Evolutionary conservation across 1,140 invertebrate species (phyloP).

Genomic region (Drosophila bipectinata): DNA sequence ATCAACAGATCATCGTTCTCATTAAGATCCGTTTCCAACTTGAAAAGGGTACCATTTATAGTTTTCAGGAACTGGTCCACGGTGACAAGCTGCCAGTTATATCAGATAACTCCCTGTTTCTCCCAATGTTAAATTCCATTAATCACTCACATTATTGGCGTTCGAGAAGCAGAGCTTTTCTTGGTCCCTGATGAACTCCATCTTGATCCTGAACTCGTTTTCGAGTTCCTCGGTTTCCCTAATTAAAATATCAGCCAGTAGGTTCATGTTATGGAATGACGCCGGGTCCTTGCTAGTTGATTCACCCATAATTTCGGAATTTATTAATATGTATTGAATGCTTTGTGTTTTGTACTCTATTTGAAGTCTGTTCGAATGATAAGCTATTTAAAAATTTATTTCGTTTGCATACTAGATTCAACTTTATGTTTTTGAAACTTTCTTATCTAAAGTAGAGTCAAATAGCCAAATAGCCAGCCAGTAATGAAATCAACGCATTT

Average conservation of each 20-base stretch:
- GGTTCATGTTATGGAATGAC: conserved; percentile 46
- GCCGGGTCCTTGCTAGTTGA: conserved; percentile 18
- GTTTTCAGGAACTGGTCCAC: conserved; percentile 19
- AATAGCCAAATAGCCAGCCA: no score
- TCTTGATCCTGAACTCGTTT: conserved; percentile 43
- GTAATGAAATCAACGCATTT: neutral
- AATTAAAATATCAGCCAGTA: conserved; percentile 41
- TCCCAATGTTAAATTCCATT: neutral
- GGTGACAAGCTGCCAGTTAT: conserved; percentile 1
- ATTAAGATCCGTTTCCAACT: conserved; percentile 44
- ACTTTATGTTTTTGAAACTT: no score
- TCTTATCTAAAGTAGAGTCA: no score
- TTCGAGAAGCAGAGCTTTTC: conserved; percentile 37
- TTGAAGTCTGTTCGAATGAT: neutral
- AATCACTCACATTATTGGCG: conserved; percentile 24
- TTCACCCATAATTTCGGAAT: conserved; percentile 31
- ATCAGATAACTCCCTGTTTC: neutral
- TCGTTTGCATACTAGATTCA: neutral
- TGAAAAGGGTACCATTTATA: conserved; percentile 15
- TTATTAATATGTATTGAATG: neutral
- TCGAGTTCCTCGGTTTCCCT: conserved; percentile 28
- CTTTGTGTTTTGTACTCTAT: neutral
- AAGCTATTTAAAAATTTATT: neutral
- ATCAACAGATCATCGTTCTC: conserved; percentile 38
- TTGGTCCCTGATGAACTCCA: conserved; percentile 44